A percentile compares a stretch with the other conserved stretches of the same genome.
These are phyloP conservation scores for Drosophila glabriapex DNA, from an alignment of 2,888 invertebrate genomes.

Conservation along the genomic window DNA sequence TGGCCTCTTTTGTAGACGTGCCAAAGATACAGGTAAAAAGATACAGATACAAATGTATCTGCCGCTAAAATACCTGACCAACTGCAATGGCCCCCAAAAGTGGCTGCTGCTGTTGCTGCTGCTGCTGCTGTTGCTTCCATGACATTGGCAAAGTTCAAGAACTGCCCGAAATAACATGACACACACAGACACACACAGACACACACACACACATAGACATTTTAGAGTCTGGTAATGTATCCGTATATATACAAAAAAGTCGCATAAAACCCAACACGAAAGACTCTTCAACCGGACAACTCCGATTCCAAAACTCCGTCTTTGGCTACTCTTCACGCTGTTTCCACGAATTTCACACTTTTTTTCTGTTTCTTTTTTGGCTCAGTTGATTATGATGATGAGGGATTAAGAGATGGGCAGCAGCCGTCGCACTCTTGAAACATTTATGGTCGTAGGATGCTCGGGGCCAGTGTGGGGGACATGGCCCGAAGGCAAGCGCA, in stretches of 20 bases:
- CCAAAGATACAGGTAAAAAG: conserved; percentile 79
- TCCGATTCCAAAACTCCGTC: conserved; percentile 9
- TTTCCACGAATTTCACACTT: conserved; percentile 79
- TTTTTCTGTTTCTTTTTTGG: conserved; percentile 40
- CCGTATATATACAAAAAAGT: conserved; percentile 22
- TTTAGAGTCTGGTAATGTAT: conserved; percentile 26
- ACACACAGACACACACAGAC: background rate
- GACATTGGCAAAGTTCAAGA: conserved; percentile 76
- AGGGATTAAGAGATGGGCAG: conserved; percentile 71
- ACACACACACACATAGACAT: conserved; percentile 3
- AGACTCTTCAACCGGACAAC: conserved; percentile 19
- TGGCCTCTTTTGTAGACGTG: conserved; percentile 62
- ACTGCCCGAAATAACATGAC: conserved; percentile 49
- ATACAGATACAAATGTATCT: conserved; percentile 74
- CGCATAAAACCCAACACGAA: conserved; percentile 30
- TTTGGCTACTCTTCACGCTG: conserved; percentile 53
- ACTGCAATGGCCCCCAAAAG: conserved; percentile 67
- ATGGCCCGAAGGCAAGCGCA: conserved; percentile 31
- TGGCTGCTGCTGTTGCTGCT: background rate
- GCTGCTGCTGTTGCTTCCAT: conserved; percentile 23
- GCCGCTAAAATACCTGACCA: conserved; percentile 64
- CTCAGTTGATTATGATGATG: conserved; percentile 69
- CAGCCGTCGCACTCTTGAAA: conserved; percentile 45
- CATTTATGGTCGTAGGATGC: conserved; percentile 25
- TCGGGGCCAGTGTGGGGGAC: conserved; percentile 21